These are phyloP conservation scores for Sandelia bainsii DNA, from an alignment of 2,797 vertebrate species.

Conservation along the genomic window DNA sequence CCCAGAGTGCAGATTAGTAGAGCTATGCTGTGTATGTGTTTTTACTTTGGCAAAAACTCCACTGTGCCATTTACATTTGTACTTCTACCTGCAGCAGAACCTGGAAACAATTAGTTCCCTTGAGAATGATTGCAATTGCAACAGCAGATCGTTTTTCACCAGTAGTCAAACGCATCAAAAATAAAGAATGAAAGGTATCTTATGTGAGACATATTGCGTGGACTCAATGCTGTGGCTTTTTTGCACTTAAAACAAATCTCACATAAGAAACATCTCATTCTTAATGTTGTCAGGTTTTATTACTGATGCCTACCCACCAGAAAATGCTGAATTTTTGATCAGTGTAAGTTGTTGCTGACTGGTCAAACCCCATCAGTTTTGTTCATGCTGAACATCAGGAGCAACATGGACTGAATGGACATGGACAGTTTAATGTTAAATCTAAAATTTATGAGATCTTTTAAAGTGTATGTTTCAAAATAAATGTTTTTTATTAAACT, in stretches of 20 bases:
- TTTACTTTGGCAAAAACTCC: constrained; percentile 9
- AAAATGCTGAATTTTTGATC: not conserved
- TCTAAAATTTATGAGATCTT: constrained; percentile 41
- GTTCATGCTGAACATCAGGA: not conserved
- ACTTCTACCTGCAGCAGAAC: constrained; percentile 5
- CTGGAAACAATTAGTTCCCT: not conserved
- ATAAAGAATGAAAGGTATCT: not conserved
- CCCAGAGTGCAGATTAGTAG: constrained; percentile 52
- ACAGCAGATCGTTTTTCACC: not conserved
- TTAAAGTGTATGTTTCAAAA: constrained; percentile 64
- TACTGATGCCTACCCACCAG: not conserved
- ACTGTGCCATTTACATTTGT: constrained; percentile 10
- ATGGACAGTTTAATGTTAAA: constrained; percentile 53
- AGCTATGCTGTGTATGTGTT: constrained; percentile 21
- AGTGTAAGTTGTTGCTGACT: not conserved
- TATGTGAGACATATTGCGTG: not conserved
- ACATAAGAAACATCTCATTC: constrained; percentile 1
- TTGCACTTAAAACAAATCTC: constrained; percentile 1
- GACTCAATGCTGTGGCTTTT: not conserved
- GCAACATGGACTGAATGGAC: constrained; percentile 22
- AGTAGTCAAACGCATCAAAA: not conserved
- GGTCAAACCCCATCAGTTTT: constrained; percentile 1
- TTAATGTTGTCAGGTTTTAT: not conserved
- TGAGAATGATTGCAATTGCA: not conserved
- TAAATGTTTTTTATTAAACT: constrained; percentile 63